phyloP scores from a whole-genome alignment of 2,888 invertebrate genomes.

The Rhagium mordax region DNA sequence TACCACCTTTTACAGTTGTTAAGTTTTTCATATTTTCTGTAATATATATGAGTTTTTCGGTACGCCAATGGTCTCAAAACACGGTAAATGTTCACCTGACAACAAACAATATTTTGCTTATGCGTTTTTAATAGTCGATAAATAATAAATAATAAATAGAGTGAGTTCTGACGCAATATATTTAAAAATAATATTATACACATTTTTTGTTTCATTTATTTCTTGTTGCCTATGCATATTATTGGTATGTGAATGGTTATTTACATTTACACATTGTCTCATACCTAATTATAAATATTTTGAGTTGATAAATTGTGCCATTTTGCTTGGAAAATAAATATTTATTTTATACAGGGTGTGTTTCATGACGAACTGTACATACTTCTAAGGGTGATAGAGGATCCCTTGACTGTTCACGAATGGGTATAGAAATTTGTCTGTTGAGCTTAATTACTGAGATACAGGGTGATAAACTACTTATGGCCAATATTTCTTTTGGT shows the following conservation, averaged over 20 bases:
- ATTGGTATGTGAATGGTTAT: neutral
- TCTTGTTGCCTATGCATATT: neutral
- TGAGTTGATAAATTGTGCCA: neutral
- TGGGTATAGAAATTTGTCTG: too few species aligned
- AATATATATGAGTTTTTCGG: too few species aligned
- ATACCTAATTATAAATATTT: constrained; percentile 9
- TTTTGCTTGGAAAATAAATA: neutral
- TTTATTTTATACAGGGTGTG: neutral
- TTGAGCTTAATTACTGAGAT: too few species aligned
- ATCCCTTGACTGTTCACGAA: too few species aligned
- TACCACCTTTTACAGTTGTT: too few species aligned
- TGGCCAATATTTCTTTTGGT: too few species aligned
- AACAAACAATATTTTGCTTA: neutral
- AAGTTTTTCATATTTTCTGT: too few species aligned
- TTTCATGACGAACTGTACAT: too few species aligned
- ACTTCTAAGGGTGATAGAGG: too few species aligned
- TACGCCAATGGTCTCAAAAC: neutral
- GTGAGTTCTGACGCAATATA: constrained; percentile 6
- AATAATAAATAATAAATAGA: constrained; percentile 1
- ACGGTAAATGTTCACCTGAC: neutral
- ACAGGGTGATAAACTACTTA: too few species aligned
- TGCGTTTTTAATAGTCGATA: neutral
- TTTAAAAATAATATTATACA: neutral
- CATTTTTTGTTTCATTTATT: neutral
- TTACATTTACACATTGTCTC: neutral